These are phyloP conservation scores for Brachystomella parvula DNA, from an alignment of 1,140 invertebrate genomes.

Conservation along the genomic window DNA sequence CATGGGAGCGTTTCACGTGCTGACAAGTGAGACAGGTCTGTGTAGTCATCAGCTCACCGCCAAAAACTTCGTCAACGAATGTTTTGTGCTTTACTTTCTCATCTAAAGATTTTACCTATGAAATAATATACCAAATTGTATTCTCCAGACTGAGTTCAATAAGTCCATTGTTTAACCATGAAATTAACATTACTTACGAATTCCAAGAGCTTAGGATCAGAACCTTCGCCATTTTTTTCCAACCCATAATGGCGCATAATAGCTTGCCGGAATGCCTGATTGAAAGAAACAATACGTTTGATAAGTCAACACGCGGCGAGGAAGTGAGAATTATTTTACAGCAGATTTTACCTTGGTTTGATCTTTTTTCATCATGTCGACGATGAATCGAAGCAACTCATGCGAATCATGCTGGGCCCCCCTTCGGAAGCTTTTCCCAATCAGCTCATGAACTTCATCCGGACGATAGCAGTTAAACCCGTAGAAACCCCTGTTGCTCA, in stretches of 20 bases:
- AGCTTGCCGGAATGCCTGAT: slow-evolving; percentile 63
- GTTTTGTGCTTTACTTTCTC: slow-evolving; percentile 47
- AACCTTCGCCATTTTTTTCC: slow-evolving; percentile 48
- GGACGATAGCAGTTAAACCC: slow-evolving; percentile 41
- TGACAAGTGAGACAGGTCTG: slow-evolving; percentile 81
- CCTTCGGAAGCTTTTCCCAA: slow-evolving; percentile 70
- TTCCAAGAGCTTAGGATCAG: slow-evolving; percentile 60
- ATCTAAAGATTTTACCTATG: slow-evolving; percentile 34
- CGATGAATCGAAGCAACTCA: slow-evolving; percentile 63
- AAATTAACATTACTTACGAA: slow-evolving; percentile 49
- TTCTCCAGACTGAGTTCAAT: too few relatives aligned
- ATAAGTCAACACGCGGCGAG: neutral
- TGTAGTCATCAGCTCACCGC: slow-evolving; percentile 79
- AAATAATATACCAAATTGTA: neutral
- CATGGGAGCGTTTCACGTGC: slow-evolving; percentile 72
- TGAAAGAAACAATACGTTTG: slow-evolving; percentile 43
- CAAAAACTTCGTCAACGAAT: slow-evolving; percentile 76
- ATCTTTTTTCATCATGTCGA: slow-evolving; percentile 38
- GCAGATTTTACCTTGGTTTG: slow-evolving; percentile 28
- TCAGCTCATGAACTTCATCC: slow-evolving; percentile 47
- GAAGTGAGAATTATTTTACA: slow-evolving; percentile 12
- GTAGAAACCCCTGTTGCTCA: slow-evolving; percentile 55
- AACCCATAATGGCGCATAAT: slow-evolving; percentile 64
- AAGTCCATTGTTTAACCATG: neutral
- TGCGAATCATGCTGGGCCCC: slow-evolving; percentile 94